Evolutionary conservation across 1,140 invertebrate species (phyloP).

Genomic region (Drosophila rhopaloa): DNA sequence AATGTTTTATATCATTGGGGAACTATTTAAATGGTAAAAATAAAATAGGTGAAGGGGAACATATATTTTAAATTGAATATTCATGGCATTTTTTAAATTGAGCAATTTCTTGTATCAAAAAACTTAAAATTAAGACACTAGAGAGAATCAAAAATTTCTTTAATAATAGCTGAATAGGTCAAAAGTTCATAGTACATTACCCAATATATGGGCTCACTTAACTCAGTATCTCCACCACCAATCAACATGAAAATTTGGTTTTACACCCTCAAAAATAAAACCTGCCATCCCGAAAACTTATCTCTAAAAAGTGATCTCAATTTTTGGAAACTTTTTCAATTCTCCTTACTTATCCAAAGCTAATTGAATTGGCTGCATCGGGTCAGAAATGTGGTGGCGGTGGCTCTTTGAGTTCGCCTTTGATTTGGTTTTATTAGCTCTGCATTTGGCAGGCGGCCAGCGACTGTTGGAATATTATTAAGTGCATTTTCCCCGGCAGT

Average conservation of each 20-base stretch:
- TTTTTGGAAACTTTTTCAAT: slow-evolving; percentile 3
- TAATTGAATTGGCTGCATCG: slow-evolving; percentile 65
- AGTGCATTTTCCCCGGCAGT: slow-evolving; percentile 26
- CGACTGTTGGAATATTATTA: slow-evolving; percentile 43
- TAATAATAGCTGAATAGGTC: not conserved
- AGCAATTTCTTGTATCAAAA: no score
- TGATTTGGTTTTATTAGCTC: slow-evolving; percentile 61
- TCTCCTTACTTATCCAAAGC: slow-evolving; percentile 18
- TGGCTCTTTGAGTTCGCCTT: slow-evolving; percentile 37
- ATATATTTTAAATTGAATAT: no score
- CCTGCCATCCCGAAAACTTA: not conserved
- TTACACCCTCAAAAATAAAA: not conserved
- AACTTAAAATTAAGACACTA: no score
- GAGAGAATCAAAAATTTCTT: no score
- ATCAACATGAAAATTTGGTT: not conserved
- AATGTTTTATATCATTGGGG: no score
- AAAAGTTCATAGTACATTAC: not conserved
- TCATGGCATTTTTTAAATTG: no score
- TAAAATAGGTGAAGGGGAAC: no score
- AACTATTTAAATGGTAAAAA: no score
- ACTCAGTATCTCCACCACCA: not conserved
- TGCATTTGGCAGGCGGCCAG: slow-evolving; percentile 61
- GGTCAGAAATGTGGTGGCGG: slow-evolving; percentile 26
- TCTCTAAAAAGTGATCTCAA: slow-evolving; percentile 2
- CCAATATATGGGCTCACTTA: not conserved